phyloP scores from a whole-genome alignment of 2,113 vertebrate genomes.

The Actenoides lindsayi region DNA sequence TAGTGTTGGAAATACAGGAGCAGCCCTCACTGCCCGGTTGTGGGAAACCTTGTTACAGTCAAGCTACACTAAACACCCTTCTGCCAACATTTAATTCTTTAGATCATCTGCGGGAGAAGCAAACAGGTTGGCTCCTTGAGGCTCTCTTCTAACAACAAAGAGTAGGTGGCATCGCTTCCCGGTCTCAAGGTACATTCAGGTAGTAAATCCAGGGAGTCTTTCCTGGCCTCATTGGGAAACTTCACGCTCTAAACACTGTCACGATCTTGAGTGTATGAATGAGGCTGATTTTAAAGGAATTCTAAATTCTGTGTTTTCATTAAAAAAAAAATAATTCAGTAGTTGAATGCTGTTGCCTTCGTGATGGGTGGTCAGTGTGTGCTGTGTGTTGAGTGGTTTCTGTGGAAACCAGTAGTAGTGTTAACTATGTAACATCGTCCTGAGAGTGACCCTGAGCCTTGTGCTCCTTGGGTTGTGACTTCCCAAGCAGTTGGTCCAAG shows the following conservation, averaged over 20 bases:
- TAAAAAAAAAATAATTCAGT: not conserved
- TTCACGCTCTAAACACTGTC: not conserved
- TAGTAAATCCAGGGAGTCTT: not conserved
- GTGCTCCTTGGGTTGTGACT: not conserved
- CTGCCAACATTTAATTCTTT: not conserved
- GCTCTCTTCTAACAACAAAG: not conserved
- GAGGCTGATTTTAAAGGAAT: not conserved
- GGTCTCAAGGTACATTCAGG: not conserved
- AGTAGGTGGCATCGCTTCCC: fast-evolving
- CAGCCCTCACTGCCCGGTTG: not conserved
- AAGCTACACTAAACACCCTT: not conserved
- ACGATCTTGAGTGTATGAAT: not conserved
- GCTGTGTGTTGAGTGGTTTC: not conserved
- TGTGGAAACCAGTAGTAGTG: not conserved
- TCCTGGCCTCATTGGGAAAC: not conserved
- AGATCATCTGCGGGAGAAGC: not conserved
- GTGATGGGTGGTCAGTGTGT: too few species aligned
- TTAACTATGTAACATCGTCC: not conserved
- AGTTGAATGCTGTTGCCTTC: not conserved
- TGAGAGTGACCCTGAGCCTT: not conserved
- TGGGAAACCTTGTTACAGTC: not conserved
- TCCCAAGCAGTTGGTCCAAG: not conserved
- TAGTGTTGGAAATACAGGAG: not conserved
- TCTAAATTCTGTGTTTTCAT: not conserved
- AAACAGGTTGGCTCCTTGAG: too few species aligned